A percentile compares a stretch with the other conserved stretches of the same genome.
Evolutionary conservation across 2,888 invertebrate genomes (phyloP).

Genomic region (Phyto melanocephala): DNA sequence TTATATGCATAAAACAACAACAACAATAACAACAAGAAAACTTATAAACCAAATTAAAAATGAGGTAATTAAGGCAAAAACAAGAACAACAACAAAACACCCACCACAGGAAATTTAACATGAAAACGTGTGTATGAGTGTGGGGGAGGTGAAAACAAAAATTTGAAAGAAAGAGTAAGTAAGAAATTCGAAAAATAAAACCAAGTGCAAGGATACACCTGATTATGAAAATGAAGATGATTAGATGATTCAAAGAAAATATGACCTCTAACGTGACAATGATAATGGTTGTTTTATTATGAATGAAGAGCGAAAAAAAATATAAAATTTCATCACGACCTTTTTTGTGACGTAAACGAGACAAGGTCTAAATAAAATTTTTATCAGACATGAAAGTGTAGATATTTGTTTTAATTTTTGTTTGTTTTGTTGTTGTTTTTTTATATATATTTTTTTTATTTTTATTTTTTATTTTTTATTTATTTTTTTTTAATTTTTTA

Average conservation of each 20-base stretch:
- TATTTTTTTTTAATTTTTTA: slow-evolving; percentile 70
- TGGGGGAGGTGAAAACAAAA: neutral
- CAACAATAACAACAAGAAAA: neutral
- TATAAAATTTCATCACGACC: slow-evolving; percentile 46
- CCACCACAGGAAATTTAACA: slow-evolving; percentile 38
- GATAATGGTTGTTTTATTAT: neutral
- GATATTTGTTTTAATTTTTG: slow-evolving; percentile 33
- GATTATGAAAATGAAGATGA: slow-evolving; percentile 32
- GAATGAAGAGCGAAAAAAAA: neutral
- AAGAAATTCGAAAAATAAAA: slow-evolving; percentile 21
- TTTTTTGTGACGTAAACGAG: slow-evolving; percentile 1
- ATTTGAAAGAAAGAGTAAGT: neutral
- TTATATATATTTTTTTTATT: slow-evolving; percentile 71
- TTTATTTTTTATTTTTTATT: slow-evolving; percentile 65
- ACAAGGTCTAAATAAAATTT: slow-evolving; percentile 48
- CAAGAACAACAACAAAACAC: slow-evolving; percentile 47
- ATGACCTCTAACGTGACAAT: slow-evolving; percentile 42
- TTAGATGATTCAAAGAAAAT: neutral
- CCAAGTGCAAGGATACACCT: slow-evolving; percentile 60
- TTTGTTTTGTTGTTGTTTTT: slow-evolving; percentile 71
- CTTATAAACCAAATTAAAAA: slow-evolving; percentile 54
- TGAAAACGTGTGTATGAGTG: neutral
- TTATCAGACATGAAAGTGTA: slow-evolving; percentile 7
- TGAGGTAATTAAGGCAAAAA: slow-evolving; percentile 51
- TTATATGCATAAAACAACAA: neutral